phyloP scores from a whole-genome alignment of 37 sponge, comb jelly and placozoan species.

The Cladorhizidae sp. region DNA sequence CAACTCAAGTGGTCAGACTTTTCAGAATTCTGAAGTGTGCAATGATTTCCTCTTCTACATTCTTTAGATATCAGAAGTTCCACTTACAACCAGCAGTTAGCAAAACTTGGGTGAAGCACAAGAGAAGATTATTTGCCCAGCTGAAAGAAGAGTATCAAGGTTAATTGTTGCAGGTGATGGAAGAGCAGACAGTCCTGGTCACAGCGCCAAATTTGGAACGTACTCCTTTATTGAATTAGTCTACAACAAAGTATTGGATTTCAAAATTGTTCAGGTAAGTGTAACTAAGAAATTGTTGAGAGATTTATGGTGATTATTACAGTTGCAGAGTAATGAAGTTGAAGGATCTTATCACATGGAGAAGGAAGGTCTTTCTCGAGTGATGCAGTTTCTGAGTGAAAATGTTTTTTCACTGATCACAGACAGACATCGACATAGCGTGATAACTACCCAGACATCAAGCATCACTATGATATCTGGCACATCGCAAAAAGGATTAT shows the following conservation, averaged over 20 bases:
- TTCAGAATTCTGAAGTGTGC: too few species aligned
- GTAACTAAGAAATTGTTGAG: not conserved
- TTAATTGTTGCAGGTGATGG: slow-evolving; percentile 65
- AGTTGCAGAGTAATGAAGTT: slow-evolving; percentile 37
- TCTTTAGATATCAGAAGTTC: too few species aligned
- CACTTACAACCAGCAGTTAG: too few species aligned
- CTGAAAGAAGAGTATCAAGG: too few species aligned
- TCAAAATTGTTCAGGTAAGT: slow-evolving; percentile 34
- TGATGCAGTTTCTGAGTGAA: slow-evolving; percentile 19
- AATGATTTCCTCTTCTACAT: too few species aligned
- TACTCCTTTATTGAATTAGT: slow-evolving; percentile 53
- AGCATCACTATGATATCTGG: slow-evolving; percentile 66
- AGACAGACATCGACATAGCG: slow-evolving; percentile 54
- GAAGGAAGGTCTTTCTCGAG: slow-evolving; percentile 49
- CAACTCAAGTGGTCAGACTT: too few species aligned
- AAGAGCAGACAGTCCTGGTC: slow-evolving; percentile 64
- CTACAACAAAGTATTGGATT: slow-evolving; percentile 30
- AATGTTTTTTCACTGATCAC: slow-evolving; percentile 12
- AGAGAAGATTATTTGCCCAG: too few species aligned
- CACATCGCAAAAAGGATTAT: slow-evolving; percentile 52
- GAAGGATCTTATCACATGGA: slow-evolving; percentile 57
- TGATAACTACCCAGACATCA: slow-evolving; percentile 6
- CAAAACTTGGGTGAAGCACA: too few species aligned
- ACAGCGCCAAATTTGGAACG: slow-evolving; percentile 71
- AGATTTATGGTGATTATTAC: not conserved